These are phyloP conservation scores for Platycercus adscitus DNA, from an alignment of 2,113 vertebrate species.

Conservation along the genomic window DNA sequence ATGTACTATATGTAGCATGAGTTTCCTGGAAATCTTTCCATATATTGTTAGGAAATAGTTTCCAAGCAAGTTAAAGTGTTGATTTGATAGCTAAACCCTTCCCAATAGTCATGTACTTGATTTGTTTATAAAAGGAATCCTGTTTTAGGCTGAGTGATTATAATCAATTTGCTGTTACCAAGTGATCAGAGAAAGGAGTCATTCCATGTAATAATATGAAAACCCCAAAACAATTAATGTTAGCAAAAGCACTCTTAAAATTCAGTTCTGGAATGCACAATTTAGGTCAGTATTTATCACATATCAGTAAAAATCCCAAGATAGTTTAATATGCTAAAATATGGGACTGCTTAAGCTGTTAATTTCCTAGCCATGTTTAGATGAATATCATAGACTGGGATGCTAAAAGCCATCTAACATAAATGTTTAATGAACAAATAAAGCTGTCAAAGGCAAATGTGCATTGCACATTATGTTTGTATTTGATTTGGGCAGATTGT, in stretches of 20 bases:
- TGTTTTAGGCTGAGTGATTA: conserved; percentile 13
- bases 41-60: conserved; percentile 25
- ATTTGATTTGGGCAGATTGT: not conserved
- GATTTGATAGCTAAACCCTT: conserved; percentile 41
- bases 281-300: not conserved
- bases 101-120: not conserved
- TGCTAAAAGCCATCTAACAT: conserved; percentile 42
- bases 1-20: conserved; percentile 16
- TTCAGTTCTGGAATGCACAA: not conserved
- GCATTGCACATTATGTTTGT: not conserved
- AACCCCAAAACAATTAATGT: not conserved
- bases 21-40: conserved; percentile 57
- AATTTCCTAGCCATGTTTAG: conserved; percentile 46
- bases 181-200: not conserved
- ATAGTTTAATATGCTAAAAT: conserved; percentile 43
- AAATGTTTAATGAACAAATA: conserved; percentile 69
- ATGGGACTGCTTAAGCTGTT: conserved; percentile 33
- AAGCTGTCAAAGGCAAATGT: conserved; percentile 53
- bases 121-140: conserved; percentile 35
- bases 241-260: not conserved
- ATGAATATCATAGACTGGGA: conserved; percentile 15
- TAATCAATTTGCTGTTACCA: conserved; percentile 43
- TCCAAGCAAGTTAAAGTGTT: conserved; percentile 39
- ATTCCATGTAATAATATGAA: not conserved
- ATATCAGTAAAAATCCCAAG: not conserved